Evolutionary conservation across 2,797 vertebrate species (phyloP), one percentile per base, ranked within the genome.

Genomic region (Gymnoscopelus microlampas): DNA sequence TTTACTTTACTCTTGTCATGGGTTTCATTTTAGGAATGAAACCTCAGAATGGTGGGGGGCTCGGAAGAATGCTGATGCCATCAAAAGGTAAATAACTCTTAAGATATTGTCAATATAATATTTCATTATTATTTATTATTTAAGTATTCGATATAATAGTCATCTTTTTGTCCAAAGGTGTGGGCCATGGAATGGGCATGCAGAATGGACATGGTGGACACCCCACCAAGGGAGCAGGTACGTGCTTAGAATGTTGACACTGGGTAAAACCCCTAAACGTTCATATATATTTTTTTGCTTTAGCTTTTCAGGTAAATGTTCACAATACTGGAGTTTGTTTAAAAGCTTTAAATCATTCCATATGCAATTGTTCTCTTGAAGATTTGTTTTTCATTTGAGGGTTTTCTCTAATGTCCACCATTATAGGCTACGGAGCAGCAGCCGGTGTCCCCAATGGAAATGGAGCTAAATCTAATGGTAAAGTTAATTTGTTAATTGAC

Each of bases 151-250:
- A n/a, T 51, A 13, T 51, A 13, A 48, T 48, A 48, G 13, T 50
- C 10, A 19, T 54, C 15, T 66, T n/a, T 65, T 63, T 50, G 72
- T 23, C 60, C n/a, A 1, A 49, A 89, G 88, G 82, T 76, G 78
- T 90, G 35, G 90, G 86, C 66, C 77, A 47, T 29, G 26, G 57
- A 49, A 51, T 80, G 71, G 80, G 84, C 47, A 69, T 71, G 29
- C 85, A 82, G 5, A 79, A 86, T 59, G 82, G 81, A 70, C 81
- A 74, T 1, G 66, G 66, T 49, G 76, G 80, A 48, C 80, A 87
- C 68, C 80, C 85, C 3, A 81, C 66, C 2, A 92, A 91, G 79
- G 87, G 83, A 80, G 5, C 50, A 9, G 87, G 89, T 91, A 10
- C 78, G 89, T 81, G 13, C 47, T 49, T 9, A 24, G 44, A 29